These are phyloP conservation scores for Bursaphelenchus okinawaensis DNA, from an alignment of 2,888 invertebrate genomes.

Conservation along the genomic window DNA sequence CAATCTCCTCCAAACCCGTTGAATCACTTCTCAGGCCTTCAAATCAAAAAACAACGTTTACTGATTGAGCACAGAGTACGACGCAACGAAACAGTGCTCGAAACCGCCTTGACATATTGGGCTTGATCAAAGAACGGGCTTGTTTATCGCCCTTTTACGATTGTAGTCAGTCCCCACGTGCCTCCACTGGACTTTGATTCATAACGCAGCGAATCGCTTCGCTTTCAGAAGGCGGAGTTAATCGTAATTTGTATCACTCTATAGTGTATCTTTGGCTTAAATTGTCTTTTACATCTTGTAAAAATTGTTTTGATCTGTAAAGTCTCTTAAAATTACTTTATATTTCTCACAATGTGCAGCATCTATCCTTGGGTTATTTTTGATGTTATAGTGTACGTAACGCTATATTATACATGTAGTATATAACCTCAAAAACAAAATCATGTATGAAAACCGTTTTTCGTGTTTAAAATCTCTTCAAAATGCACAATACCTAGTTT, in stretches of 20 bases:
- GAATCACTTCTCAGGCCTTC: too few relatives aligned
- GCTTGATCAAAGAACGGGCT: not conserved
- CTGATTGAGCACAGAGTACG: not conserved
- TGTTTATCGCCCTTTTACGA: not conserved
- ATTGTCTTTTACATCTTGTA: not conserved
- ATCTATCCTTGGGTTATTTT: not conserved
- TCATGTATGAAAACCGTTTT: too few relatives aligned
- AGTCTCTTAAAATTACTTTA: not conserved
- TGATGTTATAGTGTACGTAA: too few relatives aligned
- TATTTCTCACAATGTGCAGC: not conserved
- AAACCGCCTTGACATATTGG: not conserved
- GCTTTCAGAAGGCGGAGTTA: not conserved
- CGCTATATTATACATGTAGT: not conserved
- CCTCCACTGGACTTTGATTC: not conserved
- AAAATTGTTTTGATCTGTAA: not conserved
- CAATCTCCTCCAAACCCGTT: too few relatives aligned
- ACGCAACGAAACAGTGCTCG: too few relatives aligned
- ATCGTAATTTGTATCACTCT: too few relatives aligned
- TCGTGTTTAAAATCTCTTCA: not conserved
- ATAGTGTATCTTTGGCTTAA: too few relatives aligned
- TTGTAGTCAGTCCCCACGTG: not conserved
- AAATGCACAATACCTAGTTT: too few relatives aligned
- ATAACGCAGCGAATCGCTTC: not conserved
- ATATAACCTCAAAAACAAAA: not conserved
- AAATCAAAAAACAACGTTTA: not conserved